Evolutionary conservation across 2,113 vertebrate species (phyloP).

Genomic region (Enhydra lutris): DNA sequence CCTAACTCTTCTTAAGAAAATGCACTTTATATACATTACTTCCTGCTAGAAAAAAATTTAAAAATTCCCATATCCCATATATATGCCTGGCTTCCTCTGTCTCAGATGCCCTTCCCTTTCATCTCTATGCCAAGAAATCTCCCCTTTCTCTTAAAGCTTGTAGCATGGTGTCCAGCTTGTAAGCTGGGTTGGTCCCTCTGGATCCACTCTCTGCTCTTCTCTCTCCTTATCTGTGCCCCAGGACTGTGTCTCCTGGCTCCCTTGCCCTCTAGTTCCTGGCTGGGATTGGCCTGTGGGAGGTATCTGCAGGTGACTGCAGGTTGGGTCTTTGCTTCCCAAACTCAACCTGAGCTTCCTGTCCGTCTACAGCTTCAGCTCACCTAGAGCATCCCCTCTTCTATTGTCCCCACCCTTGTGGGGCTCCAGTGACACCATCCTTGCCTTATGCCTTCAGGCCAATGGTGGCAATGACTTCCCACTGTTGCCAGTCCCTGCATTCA

Average conservation of each 20-base stretch:
- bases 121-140: background rate
- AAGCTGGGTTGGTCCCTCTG: background rate
- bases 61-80: background rate
- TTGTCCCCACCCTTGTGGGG: background rate
- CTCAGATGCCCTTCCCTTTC: background rate
- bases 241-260: background rate
- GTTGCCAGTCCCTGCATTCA: background rate
- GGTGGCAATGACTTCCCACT: background rate
- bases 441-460: background rate
- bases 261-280: background rate
- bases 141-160: background rate
- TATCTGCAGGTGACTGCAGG: background rate
- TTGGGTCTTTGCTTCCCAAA: background rate
- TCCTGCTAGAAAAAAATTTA: background rate
- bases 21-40: background rate
- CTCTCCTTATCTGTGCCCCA: background rate
- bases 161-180: background rate
- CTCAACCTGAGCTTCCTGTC: background rate
- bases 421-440: accelerated
- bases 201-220: background rate
- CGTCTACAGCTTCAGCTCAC: background rate
- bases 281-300: background rate
- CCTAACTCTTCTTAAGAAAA: background rate
- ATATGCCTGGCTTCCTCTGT: background rate
- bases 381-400: background rate